Evolutionary conservation across 2,113 vertebrate genomes (phyloP).

Genomic region (Electrona antarctica): DNA sequence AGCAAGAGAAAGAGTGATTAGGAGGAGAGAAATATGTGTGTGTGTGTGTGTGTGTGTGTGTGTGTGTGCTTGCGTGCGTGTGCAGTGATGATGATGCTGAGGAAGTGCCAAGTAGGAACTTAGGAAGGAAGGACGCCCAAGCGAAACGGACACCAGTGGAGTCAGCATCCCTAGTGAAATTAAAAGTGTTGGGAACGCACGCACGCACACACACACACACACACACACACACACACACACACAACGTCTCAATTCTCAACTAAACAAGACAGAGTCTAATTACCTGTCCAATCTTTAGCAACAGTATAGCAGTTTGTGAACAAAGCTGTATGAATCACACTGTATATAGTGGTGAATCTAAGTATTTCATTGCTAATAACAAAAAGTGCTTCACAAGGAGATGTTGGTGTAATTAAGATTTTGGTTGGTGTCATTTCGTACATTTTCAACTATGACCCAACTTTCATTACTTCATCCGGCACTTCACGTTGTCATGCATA

Average conservation of each 20-base stretch:
- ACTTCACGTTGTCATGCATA: too few species aligned
- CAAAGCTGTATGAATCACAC: too few species aligned
- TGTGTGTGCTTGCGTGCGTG: constrained; percentile 11
- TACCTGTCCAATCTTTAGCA: too few species aligned
- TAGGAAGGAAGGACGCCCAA: constrained; percentile 31
- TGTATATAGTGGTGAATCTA: too few species aligned
- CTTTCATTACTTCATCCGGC: too few species aligned
- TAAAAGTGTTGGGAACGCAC: background rate
- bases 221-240: background rate
- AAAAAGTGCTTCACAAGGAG: too few species aligned
- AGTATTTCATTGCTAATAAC: too few species aligned
- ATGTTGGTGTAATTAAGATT: too few species aligned
- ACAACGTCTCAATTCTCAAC: background rate
- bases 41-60: background rate
- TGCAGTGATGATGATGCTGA: constrained; percentile 33
- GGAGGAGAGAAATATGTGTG: background rate
- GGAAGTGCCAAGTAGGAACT: constrained; percentile 30
- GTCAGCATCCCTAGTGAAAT: background rate
- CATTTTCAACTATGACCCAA: too few species aligned
- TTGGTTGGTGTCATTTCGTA: too few species aligned
- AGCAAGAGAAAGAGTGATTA: constrained; percentile 28
- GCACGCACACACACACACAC: background rate
- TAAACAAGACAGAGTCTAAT: too few species aligned
- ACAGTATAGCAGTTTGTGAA: too few species aligned
- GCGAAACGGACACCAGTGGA: constrained; percentile 29